phyloP scores from a whole-genome alignment of 2,888 invertebrate species.

The Ethmia dodecea region DNA sequence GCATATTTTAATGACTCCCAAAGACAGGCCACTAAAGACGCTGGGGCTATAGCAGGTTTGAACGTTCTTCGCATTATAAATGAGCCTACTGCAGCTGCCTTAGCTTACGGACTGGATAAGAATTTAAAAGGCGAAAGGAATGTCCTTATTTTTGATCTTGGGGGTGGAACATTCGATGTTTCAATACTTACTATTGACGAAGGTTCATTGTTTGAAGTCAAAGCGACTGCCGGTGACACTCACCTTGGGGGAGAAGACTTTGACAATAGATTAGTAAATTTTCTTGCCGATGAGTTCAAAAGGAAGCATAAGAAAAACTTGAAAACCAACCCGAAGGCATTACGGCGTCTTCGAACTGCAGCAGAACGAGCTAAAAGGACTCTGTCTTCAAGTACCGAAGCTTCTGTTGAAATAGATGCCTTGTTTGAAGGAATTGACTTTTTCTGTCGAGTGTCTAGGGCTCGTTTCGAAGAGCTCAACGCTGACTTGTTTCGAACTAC shows the following conservation, averaged over 20 bases:
- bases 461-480: slow-evolving; percentile 87
- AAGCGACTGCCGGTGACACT: slow-evolving; percentile 90
- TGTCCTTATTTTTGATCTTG: slow-evolving; percentile 81
- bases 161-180: slow-evolving; percentile 87
- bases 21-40: slow-evolving; percentile 88
- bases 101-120: slow-evolving; percentile 84
- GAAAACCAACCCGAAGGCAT: slow-evolving; percentile 78
- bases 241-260: slow-evolving; percentile 89
- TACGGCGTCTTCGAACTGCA: slow-evolving; percentile 83
- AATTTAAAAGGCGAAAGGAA: slow-evolving; percentile 80
- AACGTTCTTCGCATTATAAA: slow-evolving; percentile 90
- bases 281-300: slow-evolving; percentile 83
- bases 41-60: slow-evolving; percentile 84
- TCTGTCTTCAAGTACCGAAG: slow-evolving; percentile 85
- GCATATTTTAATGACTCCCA: slow-evolving; percentile 88
- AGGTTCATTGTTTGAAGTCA: slow-evolving; percentile 86
- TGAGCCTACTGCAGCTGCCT: slow-evolving; percentile 87
- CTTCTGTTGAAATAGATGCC: slow-evolving; percentile 85
- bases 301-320: slow-evolving; percentile 84
- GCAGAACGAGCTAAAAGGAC: slow-evolving; percentile 88
- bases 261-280: slow-evolving; percentile 80
- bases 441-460: slow-evolving; percentile 82
- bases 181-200: slow-evolving; percentile 90
- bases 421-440: slow-evolving; percentile 83
- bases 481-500: slow-evolving; percentile 84